A percentile compares a stretch with the other conserved stretches of the same genome.
Evolutionary conservation across 1,140 invertebrate genomes (phyloP).

Genomic region (Paraescarpia echinospica): DNA sequence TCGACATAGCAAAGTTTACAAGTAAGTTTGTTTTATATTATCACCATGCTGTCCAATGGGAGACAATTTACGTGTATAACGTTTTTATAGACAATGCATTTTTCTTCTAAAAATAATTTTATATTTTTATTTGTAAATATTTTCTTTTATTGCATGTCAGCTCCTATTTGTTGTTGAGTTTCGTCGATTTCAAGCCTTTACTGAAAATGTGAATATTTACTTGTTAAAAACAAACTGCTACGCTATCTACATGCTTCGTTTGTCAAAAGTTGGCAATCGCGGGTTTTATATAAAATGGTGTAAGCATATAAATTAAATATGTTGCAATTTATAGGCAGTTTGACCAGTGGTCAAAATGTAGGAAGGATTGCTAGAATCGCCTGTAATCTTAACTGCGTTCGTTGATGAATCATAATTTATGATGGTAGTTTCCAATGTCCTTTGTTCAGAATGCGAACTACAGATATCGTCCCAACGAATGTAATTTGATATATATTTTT

Average conservation of each 20-base stretch:
- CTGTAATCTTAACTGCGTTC: neutral
- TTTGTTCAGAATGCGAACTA: neutral
- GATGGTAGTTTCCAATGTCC: neutral
- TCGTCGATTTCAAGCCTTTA: neutral
- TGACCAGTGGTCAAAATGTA: neutral
- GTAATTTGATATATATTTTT: neutral
- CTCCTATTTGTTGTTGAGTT: neutral
- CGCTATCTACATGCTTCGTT: neutral
- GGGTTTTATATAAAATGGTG: neutral
- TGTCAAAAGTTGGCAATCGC: neutral
- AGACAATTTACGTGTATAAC: neutral
- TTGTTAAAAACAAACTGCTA: neutral
- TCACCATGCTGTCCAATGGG: neutral
- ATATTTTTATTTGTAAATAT: neutral
- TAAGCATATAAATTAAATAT: neutral
- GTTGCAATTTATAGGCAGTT: neutral
- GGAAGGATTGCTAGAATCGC: neutral
- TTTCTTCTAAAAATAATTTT: neutral
- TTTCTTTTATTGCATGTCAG: neutral
- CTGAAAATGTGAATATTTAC: neutral
- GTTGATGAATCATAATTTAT: neutral
- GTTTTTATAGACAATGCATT: neutral
- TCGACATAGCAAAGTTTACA: neutral
- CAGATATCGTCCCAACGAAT: neutral
- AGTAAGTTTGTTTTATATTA: neutral